Conservation (phyloP, 2,113 vertebrate species). For the Plotosus lineatus region DNA sequence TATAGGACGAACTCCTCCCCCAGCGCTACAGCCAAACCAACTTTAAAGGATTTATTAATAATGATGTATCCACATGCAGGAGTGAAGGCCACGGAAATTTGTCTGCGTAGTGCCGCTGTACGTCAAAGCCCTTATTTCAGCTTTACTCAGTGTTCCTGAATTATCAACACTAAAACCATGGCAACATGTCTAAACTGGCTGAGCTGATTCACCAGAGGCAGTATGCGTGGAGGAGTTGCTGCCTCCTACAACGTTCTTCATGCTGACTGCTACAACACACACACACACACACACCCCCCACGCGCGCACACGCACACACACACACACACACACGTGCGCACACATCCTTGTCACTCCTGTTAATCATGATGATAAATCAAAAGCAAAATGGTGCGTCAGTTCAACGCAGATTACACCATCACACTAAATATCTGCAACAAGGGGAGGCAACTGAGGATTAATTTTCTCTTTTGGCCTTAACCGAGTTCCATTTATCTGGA, state of each 20-base stretch:
- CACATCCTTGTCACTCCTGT: constrained; percentile 15
- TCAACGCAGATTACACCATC: not conserved
- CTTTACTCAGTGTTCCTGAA: constrained; percentile 24
- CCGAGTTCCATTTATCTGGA: constrained; percentile 4
- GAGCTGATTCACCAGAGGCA: constrained; percentile 47
- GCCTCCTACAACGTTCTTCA: constrained; percentile 41
- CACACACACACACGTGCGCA: not conserved
- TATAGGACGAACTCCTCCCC: not conserved
- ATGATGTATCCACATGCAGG: constrained; percentile 19
- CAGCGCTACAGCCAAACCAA: not conserved
- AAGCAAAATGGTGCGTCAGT: not conserved
- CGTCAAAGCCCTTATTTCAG: constrained; percentile 21
- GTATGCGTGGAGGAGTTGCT: constrained; percentile 33
- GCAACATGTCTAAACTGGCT: constrained; percentile 50
- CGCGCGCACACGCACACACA: no score
- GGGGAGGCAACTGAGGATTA: constrained; percentile 1
- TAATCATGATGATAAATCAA: constrained; percentile 24
- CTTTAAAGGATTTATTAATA: not conserved
- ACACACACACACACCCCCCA: no score
- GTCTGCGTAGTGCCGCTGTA: constrained; percentile 23
- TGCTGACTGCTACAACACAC: constrained; percentile 28
- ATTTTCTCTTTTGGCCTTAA: constrained; percentile 8
- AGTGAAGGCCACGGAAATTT: constrained; percentile 5
- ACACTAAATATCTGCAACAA: not conserved
- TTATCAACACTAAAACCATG: constrained; percentile 43